Evolutionary conservation across 2,888 invertebrate species (phyloP), one percentile per base, ranked within the genome.

Genomic region (Doris montereyensis): DNA sequence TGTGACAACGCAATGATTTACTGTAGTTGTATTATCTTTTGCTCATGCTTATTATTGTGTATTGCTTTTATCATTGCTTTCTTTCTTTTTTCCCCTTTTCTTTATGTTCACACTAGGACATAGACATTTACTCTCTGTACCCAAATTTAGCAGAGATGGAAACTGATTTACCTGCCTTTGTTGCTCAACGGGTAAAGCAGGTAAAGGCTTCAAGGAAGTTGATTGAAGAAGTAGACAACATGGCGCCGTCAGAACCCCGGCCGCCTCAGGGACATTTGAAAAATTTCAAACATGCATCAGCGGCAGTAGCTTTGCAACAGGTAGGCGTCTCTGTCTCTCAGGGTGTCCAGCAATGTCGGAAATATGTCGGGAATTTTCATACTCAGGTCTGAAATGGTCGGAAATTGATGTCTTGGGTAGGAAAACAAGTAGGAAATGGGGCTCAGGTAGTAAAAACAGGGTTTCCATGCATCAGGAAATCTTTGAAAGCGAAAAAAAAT

Each of bases 151-250:
- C 94, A 71, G 93, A 96, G 90, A 92, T 95, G 91, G 95, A 95
- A 90, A 92, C 93, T 67, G 93, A 94, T 84, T 92, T 95, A 83
- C 95, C 95, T 79, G 97, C 97, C 26, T 97, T 96, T 92, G 95
- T 94, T 84, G 96, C 95, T 76, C 96, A 97, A 91, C 94, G 97
- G 88, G 94, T 95, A 77, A 94, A 94, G 77, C 94, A 95, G 87
- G 94, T 95, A 83, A 94, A 95, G 88, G 94, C 95, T 13, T 94
- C 95, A 60, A 92, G 94, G 86, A 93, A 93, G 91, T 92, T 95
- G 17, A 95, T 96, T 81, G 94, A 95, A 76, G 94, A 95, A 89
- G 94, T 95, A 80, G 94, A 94, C 87, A 92, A 90, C 73, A 90
- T 93, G 71, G 93, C 94, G 17, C 93, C 93, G 75, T 92, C 93